phyloP scores from a whole-genome alignment of 64 coral and sea anemone genomes.

The Pocillopora verrucosa region DNA sequence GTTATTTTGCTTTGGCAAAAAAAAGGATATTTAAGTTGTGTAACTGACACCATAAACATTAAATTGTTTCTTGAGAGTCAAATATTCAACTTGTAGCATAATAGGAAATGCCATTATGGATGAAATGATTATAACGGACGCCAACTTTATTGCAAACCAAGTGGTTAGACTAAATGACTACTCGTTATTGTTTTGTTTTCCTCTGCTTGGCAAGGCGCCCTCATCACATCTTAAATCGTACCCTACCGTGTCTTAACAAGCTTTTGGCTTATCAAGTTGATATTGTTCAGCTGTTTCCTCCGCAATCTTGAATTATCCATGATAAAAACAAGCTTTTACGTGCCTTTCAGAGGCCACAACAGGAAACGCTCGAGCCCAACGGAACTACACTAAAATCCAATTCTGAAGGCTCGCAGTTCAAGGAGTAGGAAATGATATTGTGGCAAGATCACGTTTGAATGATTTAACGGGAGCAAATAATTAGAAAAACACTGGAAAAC shows the following conservation, averaged over 20 bases:
- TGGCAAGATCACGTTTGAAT: not conserved
- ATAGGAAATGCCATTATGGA: not conserved
- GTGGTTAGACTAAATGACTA: not conserved
- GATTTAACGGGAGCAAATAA: not conserved
- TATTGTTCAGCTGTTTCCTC: not conserved
- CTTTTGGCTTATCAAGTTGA: not conserved
- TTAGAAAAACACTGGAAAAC: not conserved
- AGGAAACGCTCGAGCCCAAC: slow-evolving; percentile 12
- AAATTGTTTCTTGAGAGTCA: not conserved
- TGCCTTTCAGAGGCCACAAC: slow-evolving; percentile 26
- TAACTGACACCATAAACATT: too few relatives aligned
- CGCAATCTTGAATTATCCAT: not conserved
- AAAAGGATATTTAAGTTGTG: too few relatives aligned
- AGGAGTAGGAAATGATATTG: not conserved
- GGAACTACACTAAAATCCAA: not conserved
- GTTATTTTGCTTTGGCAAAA: too few relatives aligned
- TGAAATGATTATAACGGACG: not conserved
- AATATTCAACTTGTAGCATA: not conserved
- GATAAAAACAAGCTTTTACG: slow-evolving; percentile 9
- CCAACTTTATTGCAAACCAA: not conserved
- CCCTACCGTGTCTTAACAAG: not conserved
- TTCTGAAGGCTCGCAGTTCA: not conserved
- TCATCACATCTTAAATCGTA: not conserved
- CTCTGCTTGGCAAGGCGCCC: not conserved
- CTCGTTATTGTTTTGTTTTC: not conserved